These are phyloP conservation scores for Spinibarbus caldwelli DNA, from an alignment of 2,797 vertebrate genomes.

Conservation along the genomic window DNA sequence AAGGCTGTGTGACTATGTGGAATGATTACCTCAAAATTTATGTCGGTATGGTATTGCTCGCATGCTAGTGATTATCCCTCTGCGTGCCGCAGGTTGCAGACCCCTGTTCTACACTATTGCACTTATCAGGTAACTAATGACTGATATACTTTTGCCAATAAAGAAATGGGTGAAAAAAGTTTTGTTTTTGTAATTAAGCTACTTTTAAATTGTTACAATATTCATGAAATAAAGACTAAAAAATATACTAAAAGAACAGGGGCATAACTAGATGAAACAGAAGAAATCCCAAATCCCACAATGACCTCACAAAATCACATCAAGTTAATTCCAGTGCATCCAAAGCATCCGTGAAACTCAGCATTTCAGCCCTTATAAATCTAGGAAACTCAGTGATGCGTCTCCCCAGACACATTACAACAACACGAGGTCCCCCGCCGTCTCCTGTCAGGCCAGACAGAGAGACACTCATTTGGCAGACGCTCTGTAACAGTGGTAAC, in stretches of 20 bases:
- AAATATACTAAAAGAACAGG: not conserved
- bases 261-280: not conserved
- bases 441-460: slow-evolving; percentile 22
- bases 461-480: slow-evolving; percentile 20
- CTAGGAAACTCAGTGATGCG: not conserved
- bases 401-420: not conserved
- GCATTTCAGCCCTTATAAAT: not conserved
- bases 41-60: too few species aligned
- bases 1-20: too few species aligned
- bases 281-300: not conserved
- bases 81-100: too few species aligned
- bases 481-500: slow-evolving; percentile 1
- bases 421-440: not conserved
- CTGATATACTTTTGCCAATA: not conserved
- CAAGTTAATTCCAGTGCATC: not conserved
- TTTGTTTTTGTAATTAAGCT: not conserved
- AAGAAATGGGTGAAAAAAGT: too few species aligned
- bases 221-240: not conserved
- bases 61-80: too few species aligned
- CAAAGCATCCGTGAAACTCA: not conserved
- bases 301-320: not conserved
- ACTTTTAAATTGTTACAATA: not conserved
- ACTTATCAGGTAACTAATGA: too few species aligned
- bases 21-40: too few species aligned
- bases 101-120: too few species aligned